These are phyloP conservation scores for Bombus superbus DNA, from an alignment of 1,140 invertebrate species.

Conservation along the genomic window DNA sequence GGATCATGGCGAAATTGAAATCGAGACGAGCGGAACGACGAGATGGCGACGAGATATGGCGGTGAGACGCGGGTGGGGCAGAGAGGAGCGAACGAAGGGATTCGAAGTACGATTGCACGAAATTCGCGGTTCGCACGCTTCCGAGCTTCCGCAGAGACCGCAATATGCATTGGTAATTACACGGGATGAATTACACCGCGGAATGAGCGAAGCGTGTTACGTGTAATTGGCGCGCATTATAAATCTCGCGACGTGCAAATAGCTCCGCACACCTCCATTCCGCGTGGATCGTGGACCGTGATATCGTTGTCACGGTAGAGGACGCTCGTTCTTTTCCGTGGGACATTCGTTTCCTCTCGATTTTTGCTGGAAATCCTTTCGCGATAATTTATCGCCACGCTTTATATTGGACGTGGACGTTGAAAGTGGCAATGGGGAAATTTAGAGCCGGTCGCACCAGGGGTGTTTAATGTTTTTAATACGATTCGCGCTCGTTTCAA, in stretches of 20 bases:
- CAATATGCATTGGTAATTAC: conserved; percentile 80
- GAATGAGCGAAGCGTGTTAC: conserved; percentile 78
- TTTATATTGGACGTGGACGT: not conserved
- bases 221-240: conserved; percentile 79
- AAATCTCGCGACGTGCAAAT: conserved; percentile 78
- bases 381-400: not conserved
- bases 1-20: conserved; percentile 76
- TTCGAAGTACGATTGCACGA: conserved; percentile 61
- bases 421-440: not conserved
- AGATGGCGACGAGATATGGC: not conserved
- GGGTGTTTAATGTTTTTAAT: not conserved
- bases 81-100: conserved; percentile 23
- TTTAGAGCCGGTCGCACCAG: not conserved
- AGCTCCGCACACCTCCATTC: conserved; percentile 47
- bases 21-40: conserved; percentile 67
- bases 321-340: not conserved
- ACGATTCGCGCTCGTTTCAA: not conserved
- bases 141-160: conserved; percentile 73
- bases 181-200: conserved; percentile 77
- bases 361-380: not conserved
- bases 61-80: too few relatives aligned
- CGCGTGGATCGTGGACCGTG: not conserved
- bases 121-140: conserved; percentile 73
- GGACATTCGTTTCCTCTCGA: not conserved
- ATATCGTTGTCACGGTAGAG: not conserved